phyloP scores from a whole-genome alignment of 2,113 vertebrate species.

The Grantiella picta region DNA sequence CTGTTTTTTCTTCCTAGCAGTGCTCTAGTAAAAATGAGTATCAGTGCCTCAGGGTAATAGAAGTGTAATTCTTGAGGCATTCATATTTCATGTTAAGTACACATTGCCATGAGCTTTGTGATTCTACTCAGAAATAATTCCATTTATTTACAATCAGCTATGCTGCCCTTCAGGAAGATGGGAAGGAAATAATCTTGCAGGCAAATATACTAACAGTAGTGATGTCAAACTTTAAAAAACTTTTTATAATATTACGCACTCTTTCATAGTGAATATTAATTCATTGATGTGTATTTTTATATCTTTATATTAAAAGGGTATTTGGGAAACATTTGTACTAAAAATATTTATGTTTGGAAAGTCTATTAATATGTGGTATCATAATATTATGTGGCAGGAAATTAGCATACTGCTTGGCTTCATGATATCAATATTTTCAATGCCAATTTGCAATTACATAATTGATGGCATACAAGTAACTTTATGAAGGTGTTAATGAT shows the following conservation, averaged over 20 bases:
- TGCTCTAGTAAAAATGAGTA: neutral
- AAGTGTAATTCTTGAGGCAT: neutral
- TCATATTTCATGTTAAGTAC: neutral
- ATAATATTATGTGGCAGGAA: neutral
- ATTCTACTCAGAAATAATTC: constrained; percentile 21
- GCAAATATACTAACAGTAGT: neutral
- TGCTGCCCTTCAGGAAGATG: neutral
- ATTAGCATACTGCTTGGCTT: neutral
- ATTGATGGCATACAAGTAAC: constrained; percentile 5
- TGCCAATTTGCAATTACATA: neutral
- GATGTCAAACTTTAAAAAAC: neutral
- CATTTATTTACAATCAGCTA: neutral
- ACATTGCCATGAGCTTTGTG: neutral
- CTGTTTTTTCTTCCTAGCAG: neutral
- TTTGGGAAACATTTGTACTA: neutral
- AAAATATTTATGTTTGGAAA: neutral
- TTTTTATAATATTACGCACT: neutral
- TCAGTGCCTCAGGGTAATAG: neutral
- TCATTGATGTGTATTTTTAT: neutral
- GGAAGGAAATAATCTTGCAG: neutral
- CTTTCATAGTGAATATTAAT: neutral
- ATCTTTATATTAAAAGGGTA: neutral
- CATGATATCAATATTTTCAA: neutral
- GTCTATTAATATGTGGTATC: neutral
- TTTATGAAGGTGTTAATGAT: constrained; percentile 36